Evolutionary conservation across 1,140 invertebrate species (phyloP).

Genomic region (Zaprionus taronus): DNA sequence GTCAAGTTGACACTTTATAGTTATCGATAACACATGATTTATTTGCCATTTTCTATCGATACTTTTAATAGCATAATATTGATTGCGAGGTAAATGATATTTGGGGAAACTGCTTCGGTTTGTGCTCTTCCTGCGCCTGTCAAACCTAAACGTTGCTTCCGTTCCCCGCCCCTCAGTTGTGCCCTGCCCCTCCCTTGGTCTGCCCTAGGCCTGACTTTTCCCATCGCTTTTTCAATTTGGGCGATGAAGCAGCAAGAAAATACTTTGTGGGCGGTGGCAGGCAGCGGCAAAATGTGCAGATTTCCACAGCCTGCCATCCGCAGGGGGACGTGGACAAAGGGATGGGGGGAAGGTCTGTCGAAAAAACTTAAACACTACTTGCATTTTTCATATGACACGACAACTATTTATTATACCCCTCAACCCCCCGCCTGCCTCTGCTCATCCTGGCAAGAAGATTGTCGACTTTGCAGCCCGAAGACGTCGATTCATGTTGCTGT

Average conservation of each 20-base stretch:
- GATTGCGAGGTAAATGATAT: constrained; percentile 22
- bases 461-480: constrained; percentile 41
- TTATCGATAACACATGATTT: constrained; percentile 1
- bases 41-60: neutral
- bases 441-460: constrained; percentile 9
- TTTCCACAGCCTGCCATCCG: constrained; percentile 43
- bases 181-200: neutral
- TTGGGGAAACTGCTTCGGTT: neutral
- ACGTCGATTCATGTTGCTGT: constrained; percentile 39
- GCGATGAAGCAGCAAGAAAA: constrained; percentile 69
- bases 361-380: constrained; percentile 77
- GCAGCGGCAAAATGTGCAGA: constrained; percentile 47
- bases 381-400: constrained; percentile 80
- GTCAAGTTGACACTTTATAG: neutral
- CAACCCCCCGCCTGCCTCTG: constrained; percentile 1
- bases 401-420: constrained; percentile 75
- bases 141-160: constrained; percentile 37
- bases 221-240: constrained; percentile 73
- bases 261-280: constrained; percentile 15
- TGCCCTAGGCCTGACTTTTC: constrained; percentile 15
- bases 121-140: constrained; percentile 9
- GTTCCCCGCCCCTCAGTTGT: neutral
- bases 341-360: constrained; percentile 15
- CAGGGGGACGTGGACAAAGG: neutral
- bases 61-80: neutral